A percentile compares a stretch with the other conserved stretches of the same genome.
phyloP scores from a whole-genome alignment of 2,888 invertebrate genomes.

The Scrobipalpa atriplicella region DNA sequence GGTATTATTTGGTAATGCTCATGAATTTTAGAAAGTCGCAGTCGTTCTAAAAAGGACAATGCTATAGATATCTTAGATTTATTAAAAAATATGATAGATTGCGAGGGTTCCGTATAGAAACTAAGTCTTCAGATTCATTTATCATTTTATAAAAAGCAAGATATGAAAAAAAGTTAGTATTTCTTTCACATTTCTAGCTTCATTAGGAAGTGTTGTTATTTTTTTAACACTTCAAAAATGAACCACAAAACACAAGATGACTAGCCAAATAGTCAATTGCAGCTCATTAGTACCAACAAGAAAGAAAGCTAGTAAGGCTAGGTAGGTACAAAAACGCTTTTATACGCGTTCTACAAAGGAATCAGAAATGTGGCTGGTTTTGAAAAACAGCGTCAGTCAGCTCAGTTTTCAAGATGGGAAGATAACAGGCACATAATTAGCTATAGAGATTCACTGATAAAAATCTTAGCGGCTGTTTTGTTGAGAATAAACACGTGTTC shows the following conservation, averaged over 20 bases:
- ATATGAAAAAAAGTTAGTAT: too few species aligned
- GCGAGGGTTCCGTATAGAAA: background rate
- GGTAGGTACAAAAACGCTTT: constrained; percentile 32
- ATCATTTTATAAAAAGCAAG: too few species aligned
- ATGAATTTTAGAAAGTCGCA: background rate
- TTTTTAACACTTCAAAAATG: background rate
- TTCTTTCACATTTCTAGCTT: too few species aligned
- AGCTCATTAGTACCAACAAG: constrained; percentile 31
- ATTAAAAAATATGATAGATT: background rate
- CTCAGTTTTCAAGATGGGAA: constrained; percentile 22
- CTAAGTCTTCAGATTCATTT: background rate
- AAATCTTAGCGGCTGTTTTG: constrained; percentile 13
- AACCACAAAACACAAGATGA: constrained; percentile 22
- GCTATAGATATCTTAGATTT: background rate
- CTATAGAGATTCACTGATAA: constrained; percentile 16
- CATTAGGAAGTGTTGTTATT: too few species aligned
- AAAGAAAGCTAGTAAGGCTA: constrained; percentile 3
- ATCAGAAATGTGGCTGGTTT: constrained; percentile 35
- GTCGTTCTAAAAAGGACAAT: too few species aligned
- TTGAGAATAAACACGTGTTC: background rate
- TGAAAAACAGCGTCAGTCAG: constrained; percentile 35
- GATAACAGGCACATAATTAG: constrained; percentile 14
- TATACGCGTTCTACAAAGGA: constrained; percentile 34
- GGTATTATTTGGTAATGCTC: background rate
- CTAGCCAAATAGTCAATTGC: constrained; percentile 26